Evolutionary conservation across 2,113 vertebrate genomes (phyloP).

Genomic region (Marcusenius ussheri): DNA sequence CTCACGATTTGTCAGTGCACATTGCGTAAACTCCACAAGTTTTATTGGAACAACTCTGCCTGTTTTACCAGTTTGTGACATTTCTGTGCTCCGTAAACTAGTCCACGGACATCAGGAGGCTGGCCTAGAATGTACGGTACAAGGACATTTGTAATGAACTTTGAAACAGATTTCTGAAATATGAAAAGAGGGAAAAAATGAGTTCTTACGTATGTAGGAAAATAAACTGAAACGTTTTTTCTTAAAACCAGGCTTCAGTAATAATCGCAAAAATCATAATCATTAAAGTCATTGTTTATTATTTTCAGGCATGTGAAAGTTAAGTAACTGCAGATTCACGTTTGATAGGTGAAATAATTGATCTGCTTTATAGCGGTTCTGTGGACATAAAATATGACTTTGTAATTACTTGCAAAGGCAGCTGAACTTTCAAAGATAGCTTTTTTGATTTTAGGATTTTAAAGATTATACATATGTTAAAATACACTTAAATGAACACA

Average conservation of each 20-base stretch:
- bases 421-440: neutral
- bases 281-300: neutral
- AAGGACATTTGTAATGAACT: neutral
- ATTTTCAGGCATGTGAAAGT: neutral
- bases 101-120: neutral
- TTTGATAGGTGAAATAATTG: neutral
- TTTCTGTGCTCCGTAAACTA: neutral
- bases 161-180: neutral
- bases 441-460: neutral
- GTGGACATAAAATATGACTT: neutral
- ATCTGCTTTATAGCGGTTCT: neutral
- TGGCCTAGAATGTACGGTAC: neutral
- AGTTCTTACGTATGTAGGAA: neutral
- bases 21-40: neutral
- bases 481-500: neutral
- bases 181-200: neutral
- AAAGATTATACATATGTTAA: neutral
- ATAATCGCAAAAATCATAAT: neutral
- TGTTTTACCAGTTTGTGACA: neutral
- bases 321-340: neutral
- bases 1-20: neutral
- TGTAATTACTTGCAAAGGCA: neutral
- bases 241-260: neutral
- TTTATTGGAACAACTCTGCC: neutral
- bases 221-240: neutral